Base-by-base conservation (phyloP, 2,113 vertebrate genomes). In the Recurvirostra avosetta region DNA sequence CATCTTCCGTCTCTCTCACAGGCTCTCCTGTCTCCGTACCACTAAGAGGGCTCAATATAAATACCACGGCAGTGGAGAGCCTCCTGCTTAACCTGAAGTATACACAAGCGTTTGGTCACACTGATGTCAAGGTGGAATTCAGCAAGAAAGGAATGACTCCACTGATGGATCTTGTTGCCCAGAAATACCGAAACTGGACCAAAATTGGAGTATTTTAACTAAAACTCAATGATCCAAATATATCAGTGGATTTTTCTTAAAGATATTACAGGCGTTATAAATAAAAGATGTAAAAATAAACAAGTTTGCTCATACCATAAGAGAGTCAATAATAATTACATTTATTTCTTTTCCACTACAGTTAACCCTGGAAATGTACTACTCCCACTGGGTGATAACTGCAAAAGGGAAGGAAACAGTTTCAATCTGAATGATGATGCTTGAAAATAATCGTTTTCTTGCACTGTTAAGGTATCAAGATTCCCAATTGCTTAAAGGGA, bases 351-450 rank as follows among this genome's bases (percentile, higher is more conserved):
- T 36, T 58, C 8, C 47, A 61, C 56, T 77, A 4, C 49, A 34
- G 58, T 92, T 91, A 88, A 97, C 86, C 85, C 95, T 86, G 82
- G 91, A 59, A 77, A 84, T 14, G 32, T 10, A 66, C 65, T 73
- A 32, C 38, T 68, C 63, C 75, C 94, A 49, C 75, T 92, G 94
- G 92, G 75, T 94, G 88, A 79, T 88, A 71, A 90, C 88, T 74
- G 65, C 75, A 18, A 30, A 36, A 96, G 88, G 94, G 30, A 67
- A 95, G 55, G 18, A 84, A 71, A 55, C 43, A 43, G 75, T 59
- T 92, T 61, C 66, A 73, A 90, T 50, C 80, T 62, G 26, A 96
- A 86, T 71, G 53, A 95, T 88, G 76, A 74, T 20, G 41, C 41
- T 78, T 83, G 74, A 41, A 38, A 71, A 82, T 16, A 78, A 61